These are phyloP conservation scores for Dicentrarchus labrax DNA, from an alignment of 2,113 vertebrate species.

Conservation along the genomic window DNA sequence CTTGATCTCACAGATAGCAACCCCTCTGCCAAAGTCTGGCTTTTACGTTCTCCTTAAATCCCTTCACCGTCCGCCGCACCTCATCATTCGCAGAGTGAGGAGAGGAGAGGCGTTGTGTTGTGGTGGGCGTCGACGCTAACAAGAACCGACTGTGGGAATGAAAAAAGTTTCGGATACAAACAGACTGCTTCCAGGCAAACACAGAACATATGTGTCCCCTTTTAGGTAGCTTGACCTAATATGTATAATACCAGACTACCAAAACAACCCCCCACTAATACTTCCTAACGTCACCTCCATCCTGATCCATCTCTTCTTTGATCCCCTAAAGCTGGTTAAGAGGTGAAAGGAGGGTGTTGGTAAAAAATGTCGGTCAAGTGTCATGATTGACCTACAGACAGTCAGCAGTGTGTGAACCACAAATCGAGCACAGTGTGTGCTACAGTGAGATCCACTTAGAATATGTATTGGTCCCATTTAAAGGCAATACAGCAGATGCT, in stretches of 20 bases:
- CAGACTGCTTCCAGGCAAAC: conserved; percentile 12
- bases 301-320: conserved; percentile 30
- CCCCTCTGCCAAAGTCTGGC: conserved; percentile 33
- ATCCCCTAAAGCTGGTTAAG: conserved; percentile 65
- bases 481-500: conserved; percentile 5
- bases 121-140: neutral
- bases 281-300: neutral
- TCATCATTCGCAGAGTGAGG: conserved; percentile 28
- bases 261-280: conserved; percentile 61
- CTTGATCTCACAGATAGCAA: conserved; percentile 52
- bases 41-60: conserved; percentile 43
- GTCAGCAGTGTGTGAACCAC: neutral
- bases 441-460: neutral
- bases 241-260: conserved; percentile 43
- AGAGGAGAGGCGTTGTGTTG: neutral
- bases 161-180: conserved; percentile 18
- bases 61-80: conserved; percentile 24
- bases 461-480: neutral
- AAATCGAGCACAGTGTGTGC: neutral
- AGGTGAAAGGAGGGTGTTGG: conserved; percentile 42
- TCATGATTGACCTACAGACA: conserved; percentile 15
- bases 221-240: conserved; percentile 42
- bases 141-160: conserved; percentile 27
- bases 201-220: conserved; percentile 38
- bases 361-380: conserved; percentile 47